Evolutionary conservation across 2,797 vertebrate genomes (phyloP), one percentile per base, ranked within the genome.

Genomic region (Buphagus erythrorhynchus): DNA sequence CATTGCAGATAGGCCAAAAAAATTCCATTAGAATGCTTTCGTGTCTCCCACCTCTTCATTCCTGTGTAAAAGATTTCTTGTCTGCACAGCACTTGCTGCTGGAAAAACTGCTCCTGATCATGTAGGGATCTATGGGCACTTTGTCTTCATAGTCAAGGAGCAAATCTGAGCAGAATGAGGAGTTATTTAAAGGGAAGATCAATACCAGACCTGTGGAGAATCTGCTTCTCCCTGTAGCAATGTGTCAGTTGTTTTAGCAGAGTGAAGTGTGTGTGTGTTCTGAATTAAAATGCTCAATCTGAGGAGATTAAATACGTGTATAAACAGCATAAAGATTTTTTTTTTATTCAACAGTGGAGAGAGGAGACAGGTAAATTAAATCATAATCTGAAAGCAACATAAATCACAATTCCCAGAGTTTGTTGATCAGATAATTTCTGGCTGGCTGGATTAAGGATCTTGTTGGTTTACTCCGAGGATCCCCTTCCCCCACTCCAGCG

Each of bases 371-470:
- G 61, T 87, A 46, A 59, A 55, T 65, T 22, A 29, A 59, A 67
- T 61, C 43, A 25, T 10, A 54, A 72, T 65, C 29, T 77, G 28
- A 33, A 87, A 45, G 61, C 46, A 48, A 35, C 29, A 1, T 36
- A 68, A 88, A 14, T 69, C 54, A 11, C 28, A 51, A 2, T 54
- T 81, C 28, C 5, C 62, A 65, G 75, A 90, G 51, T 75, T 57
- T 69, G 86, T 79, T 83, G 90, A 92, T 86, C 87, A 77, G 76
- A 93, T 97, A 38, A 68, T 97, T 73, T 74, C n/a, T 90, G 71
- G 83, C 51, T 90, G 84, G n/a, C n/a, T 93, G 76, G 75, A 29
- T 88, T 63, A 93, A 83, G 49, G 48, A 45, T 91, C 78, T 83
- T 84, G 68, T 87, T 93, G 88, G 88, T 91, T 95, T 90, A 80